Base-by-base conservation (phyloP, 2,888 invertebrate species). In the Lasioglossum malachurum region DNA sequence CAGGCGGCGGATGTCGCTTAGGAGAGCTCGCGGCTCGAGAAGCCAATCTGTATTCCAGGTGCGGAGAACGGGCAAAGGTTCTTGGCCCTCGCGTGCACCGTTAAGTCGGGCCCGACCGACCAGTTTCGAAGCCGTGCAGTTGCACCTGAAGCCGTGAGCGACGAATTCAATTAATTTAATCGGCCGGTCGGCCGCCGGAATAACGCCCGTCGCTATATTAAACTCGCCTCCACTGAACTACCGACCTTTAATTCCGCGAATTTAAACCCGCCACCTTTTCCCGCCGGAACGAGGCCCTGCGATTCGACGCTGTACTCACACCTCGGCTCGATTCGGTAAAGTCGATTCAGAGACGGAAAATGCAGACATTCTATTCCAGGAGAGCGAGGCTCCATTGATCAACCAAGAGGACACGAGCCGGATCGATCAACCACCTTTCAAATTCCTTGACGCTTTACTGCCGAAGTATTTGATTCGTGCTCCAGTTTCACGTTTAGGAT, bases 41-140 rank as follows among this genome's bases (percentile, higher is more conserved):
- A 74, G 78, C 67, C 81, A 71, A 84, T 84, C 83, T 72, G 80
- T 87, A 86, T 87, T 84, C 83, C 82, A 81, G 67, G 71, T 81
- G 87, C 81, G 76, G 49, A 57, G 84, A 75, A 76, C 83, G 82
- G 76, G 57, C 80, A 12, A 90, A 86, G 87, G 81, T 87, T 88
- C 88, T 83, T 85, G 81, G 87, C 83, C 85, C 88, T 90, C 75
- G 88, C 77, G 73, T 82, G 87, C 85, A 90, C 80, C 90, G 87
- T 87, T 84, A 90, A 88, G 75, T 88, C 78, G 38, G 74, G 72
- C 71, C 80, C 80, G 80, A 80, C 71, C 84, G 74, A 87, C 80
- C 84, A 88, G 86, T 84, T 88, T 83, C 84, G 83, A 87, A 82
- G 80, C 76, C 69, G 57, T 72, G 71, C 81, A 71, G 77, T 84